These are phyloP conservation scores for Varanus komodoensis DNA, from an alignment of 2,113 vertebrate species.

Conservation along the genomic window DNA sequence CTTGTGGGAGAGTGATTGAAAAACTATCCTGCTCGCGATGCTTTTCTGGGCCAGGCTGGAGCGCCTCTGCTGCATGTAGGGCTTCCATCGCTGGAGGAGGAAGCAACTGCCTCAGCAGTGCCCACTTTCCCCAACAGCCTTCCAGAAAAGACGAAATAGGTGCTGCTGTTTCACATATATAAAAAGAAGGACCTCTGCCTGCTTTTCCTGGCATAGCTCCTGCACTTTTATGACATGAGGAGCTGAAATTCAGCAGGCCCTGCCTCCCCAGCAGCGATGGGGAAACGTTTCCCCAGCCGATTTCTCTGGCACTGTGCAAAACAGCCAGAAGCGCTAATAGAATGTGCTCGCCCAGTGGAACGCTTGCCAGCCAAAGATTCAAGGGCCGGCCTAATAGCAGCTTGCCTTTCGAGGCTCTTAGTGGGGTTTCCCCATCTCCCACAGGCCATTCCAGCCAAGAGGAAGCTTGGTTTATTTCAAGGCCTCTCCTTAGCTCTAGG, in stretches of 20 bases:
- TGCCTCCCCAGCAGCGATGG: background rate
- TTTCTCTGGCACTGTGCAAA: too few relatives aligned
- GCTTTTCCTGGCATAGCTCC: background rate
- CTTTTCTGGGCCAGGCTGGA: background rate
- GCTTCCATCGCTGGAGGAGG: background rate
- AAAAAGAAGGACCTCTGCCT: background rate
- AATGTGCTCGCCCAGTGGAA: background rate
- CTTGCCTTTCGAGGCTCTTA: background rate
- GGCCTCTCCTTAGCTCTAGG: background rate
- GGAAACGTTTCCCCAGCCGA: background rate
- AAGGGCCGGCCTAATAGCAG: background rate
- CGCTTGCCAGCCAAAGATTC: rapidly evolving
- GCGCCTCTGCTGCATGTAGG: background rate
- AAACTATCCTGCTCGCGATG: background rate
- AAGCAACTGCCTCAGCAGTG: background rate
- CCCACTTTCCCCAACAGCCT: background rate
- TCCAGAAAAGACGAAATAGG: background rate
- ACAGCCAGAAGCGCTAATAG: background rate
- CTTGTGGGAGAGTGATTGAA: background rate
- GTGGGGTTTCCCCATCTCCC: background rate
- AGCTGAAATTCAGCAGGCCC: background rate
- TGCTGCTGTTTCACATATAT: background rate
- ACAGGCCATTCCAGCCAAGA: rapidly evolving
- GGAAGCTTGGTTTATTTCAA: background rate
- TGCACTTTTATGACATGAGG: background rate